phyloP scores from a whole-genome alignment of 2,888 invertebrate species.

The Amiota mariae region DNA sequence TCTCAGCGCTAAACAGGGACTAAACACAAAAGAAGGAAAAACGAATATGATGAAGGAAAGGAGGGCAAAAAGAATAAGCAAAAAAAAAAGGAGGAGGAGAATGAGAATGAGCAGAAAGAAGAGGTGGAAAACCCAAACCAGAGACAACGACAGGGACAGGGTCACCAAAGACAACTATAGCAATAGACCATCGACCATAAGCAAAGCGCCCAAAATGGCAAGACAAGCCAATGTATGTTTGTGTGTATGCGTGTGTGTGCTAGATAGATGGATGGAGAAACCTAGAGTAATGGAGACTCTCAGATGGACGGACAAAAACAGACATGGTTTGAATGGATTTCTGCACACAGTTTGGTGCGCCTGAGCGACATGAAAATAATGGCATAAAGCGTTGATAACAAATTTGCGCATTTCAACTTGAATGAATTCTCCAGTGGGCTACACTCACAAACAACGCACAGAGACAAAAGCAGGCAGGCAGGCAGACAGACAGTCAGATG shows the following conservation, averaged over 20 bases:
- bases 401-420: constrained; percentile 70
- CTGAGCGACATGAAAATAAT: constrained; percentile 60
- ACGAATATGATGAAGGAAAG: too few species aligned
- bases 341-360: constrained; percentile 4
- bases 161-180: neutral
- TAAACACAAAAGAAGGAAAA: constrained; percentile 28
- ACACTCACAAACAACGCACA: constrained; percentile 42
- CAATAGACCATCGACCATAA: constrained; percentile 16
- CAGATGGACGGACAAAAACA: constrained; percentile 37
- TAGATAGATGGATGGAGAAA: neutral
- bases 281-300: constrained; percentile 32
- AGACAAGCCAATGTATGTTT: too few species aligned
- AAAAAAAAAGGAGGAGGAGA: too few species aligned
- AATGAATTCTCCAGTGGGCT: constrained; percentile 66
- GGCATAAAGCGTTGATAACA: constrained; percentile 69
- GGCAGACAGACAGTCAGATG: constrained; percentile 22
- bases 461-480: constrained; percentile 36
- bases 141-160: constrained; percentile 35
- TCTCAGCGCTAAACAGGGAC: constrained; percentile 38
- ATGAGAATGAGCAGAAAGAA: too few species aligned
- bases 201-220: constrained; percentile 35
- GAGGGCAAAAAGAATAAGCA: too few species aligned
- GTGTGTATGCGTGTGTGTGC: neutral
- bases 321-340: constrained; percentile 39
- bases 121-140: neutral